These are phyloP conservation scores for Takifugu ocellatus DNA, from an alignment of 2,797 vertebrate species.

Conservation along the genomic window DNA sequence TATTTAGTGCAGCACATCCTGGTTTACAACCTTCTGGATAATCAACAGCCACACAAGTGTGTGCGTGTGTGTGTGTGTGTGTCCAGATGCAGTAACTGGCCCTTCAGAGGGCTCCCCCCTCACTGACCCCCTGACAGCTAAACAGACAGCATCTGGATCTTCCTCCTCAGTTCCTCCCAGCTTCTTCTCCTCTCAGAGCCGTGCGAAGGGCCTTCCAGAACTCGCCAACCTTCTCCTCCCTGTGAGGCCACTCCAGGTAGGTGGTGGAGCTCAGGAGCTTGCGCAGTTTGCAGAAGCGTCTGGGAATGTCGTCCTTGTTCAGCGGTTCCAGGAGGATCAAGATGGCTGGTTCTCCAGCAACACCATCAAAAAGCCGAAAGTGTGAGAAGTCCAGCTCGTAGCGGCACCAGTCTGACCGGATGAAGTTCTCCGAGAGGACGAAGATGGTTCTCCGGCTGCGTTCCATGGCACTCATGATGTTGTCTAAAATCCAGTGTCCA, in stretches of 20 bases:
- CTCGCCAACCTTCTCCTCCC: constrained; percentile 42
- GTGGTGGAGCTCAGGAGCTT: constrained; percentile 65
- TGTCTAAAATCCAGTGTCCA: constrained; percentile 85
- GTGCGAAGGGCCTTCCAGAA: constrained; percentile 55
- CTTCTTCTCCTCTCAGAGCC: constrained; percentile 22
- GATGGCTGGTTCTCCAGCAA: constrained; percentile 26
- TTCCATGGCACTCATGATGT: constrained; percentile 85
- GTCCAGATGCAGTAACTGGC: too few relatives aligned
- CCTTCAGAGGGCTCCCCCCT: too few relatives aligned
- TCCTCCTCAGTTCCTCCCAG: too few relatives aligned
- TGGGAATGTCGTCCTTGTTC: constrained; percentile 48
- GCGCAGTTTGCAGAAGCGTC: constrained; percentile 42
- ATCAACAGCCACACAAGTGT: too few relatives aligned
- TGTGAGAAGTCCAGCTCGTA: constrained; percentile 89
- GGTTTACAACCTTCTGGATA: too few relatives aligned
- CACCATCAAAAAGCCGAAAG: constrained; percentile 79
- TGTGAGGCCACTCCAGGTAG: constrained; percentile 65
- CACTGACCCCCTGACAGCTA: too few relatives aligned
- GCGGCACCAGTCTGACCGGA: constrained; percentile 86
- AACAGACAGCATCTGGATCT: too few relatives aligned
- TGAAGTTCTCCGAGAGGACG: constrained; percentile 83
- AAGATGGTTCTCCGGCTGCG: constrained; percentile 82
- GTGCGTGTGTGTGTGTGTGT: too few relatives aligned
- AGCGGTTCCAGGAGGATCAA: constrained; percentile 59
- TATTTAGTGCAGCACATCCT: too few relatives aligned